Evolutionary conservation across 2,888 invertebrate species (phyloP).

Genomic region (Mythimna impura): DNA sequence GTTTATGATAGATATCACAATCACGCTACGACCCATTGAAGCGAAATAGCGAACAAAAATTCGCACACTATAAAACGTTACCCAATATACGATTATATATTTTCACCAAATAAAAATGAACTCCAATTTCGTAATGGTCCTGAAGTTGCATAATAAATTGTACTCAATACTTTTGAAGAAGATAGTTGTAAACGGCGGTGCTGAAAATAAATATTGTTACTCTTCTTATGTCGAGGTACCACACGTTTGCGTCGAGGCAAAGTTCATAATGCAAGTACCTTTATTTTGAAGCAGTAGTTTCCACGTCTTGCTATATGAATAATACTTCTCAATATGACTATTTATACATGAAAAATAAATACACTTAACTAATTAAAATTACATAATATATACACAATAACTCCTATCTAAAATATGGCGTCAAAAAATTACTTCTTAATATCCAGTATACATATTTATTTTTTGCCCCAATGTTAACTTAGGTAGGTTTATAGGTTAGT

Average conservation of each 20-base stretch:
- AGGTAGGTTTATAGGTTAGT: neutral
- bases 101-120: neutral
- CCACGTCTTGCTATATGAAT: neutral
- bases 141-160: slow-evolving; percentile 12
- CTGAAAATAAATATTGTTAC: slow-evolving; percentile 22
- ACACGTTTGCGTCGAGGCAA: neutral
- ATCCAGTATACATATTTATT: neutral
- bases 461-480: neutral
- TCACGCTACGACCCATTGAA: too few species aligned
- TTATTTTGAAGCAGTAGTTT: slow-evolving; percentile 10
- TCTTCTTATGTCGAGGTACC: neutral
- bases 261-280: slow-evolving; percentile 8
- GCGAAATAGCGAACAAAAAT: too few species aligned
- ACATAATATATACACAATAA: too few species aligned
- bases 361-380: too few species aligned
- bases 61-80: neutral
- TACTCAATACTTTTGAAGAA: neutral
- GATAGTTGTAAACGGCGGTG: slow-evolving; percentile 19
- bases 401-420: too few species aligned
- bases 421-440: neutral
- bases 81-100: neutral
- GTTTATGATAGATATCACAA: too few species aligned
- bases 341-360: too few species aligned
- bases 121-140: slow-evolving; percentile 7
- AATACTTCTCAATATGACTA: slow-evolving; percentile 4